These are phyloP conservation scores for Argyresthia goedartella DNA, from an alignment of 2,888 invertebrate genomes.

Conservation along the genomic window DNA sequence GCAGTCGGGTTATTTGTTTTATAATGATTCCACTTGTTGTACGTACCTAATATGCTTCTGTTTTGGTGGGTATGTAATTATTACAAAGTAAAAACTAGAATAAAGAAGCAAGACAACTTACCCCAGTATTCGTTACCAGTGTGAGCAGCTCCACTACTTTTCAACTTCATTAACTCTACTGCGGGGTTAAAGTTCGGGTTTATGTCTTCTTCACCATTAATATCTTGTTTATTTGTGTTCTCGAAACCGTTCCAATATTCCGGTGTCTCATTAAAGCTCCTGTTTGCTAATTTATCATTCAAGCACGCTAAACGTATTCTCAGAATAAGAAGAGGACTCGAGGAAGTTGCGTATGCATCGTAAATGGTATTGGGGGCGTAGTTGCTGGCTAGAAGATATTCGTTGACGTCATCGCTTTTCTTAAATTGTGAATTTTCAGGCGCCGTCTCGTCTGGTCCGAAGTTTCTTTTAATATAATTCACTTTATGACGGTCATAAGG, in stretches of 20 bases:
- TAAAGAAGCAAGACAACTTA: slow-evolving; percentile 7
- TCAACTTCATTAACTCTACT: slow-evolving; percentile 29
- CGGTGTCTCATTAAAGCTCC: slow-evolving; percentile 10
- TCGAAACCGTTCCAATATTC: background rate
- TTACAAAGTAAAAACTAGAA: too few species aligned
- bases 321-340: slow-evolving; percentile 43
- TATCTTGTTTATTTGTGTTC: slow-evolving; percentile 17
- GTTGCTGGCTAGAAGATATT: slow-evolving; percentile 24
- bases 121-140: slow-evolving; percentile 24
- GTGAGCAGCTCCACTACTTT: slow-evolving; percentile 28
- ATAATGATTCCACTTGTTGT: too few species aligned
- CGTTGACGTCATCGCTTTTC: slow-evolving; percentile 23
- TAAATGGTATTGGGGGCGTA: slow-evolving; percentile 21
- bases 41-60: too few species aligned
- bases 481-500: slow-evolving; percentile 21
- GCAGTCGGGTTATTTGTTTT: too few species aligned
- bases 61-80: too few species aligned
- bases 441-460: slow-evolving; percentile 26
- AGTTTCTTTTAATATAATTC: slow-evolving; percentile 22
- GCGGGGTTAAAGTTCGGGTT: slow-evolving; percentile 24
- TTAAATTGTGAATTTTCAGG: background rate
- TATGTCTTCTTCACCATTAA: slow-evolving; percentile 18
- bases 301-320: slow-evolving; percentile 47
- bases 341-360: slow-evolving; percentile 27
- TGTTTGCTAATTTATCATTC: slow-evolving; percentile 26